Evolutionary conservation across 2,113 vertebrate species (phyloP).

Genomic region (Malaclemys terrapin): DNA sequence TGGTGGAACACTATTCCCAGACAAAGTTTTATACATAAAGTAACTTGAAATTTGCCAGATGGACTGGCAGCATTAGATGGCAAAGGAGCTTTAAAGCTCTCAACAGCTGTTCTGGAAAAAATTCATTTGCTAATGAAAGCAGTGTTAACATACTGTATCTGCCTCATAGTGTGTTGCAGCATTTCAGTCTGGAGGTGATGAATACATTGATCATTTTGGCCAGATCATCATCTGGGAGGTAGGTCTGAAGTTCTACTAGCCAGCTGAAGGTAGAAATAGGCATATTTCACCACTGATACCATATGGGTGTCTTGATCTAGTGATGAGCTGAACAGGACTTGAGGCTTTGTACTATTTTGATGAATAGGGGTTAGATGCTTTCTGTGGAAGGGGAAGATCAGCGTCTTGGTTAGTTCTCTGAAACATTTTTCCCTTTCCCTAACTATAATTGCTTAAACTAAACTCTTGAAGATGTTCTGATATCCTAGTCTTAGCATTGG

Average conservation of each 20-base stretch:
- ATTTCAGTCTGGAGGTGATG: neutral
- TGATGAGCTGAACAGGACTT: neutral
- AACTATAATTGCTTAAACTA: neutral
- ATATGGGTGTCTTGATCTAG: neutral
- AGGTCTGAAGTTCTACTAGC: neutral
- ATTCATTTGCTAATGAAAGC: neutral
- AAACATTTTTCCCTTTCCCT: neutral
- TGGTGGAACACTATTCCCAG: too few species aligned
- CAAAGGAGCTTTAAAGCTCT: conserved; percentile 12
- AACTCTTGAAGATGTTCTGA: neutral
- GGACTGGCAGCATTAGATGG: conserved; percentile 55
- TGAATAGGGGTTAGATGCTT: neutral
- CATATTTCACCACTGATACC: neutral
- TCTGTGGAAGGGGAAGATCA: neutral
- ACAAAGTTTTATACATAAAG: too few species aligned
- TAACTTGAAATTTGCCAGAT: neutral
- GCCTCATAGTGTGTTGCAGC: neutral
- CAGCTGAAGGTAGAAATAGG: neutral
- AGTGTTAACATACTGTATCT: neutral
- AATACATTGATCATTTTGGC: neutral
- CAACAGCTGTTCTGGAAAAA: conserved; percentile 45
- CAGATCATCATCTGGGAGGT: neutral
- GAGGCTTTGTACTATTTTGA: neutral
- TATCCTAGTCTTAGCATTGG: neutral
- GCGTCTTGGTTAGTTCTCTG: neutral